Base-by-base conservation (phyloP, 2,888 invertebrate genomes). In the Punctoribates punctum region DNA sequence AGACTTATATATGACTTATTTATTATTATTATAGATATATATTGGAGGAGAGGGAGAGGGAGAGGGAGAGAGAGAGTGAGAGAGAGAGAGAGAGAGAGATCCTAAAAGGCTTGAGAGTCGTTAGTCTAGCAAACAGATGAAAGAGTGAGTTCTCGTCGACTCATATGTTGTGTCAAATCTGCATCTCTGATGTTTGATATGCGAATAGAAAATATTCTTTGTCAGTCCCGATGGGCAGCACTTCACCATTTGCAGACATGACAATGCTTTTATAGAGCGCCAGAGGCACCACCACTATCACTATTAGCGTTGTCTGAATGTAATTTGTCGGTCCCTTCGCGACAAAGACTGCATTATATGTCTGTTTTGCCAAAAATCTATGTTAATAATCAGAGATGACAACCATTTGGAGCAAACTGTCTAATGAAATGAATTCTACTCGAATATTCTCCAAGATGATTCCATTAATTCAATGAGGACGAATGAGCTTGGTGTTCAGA, bases 201-300 rank as follows among this genome's bases (percentile, higher is more conserved):
- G 70, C 5, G 34, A 29, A 67, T 20, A 2, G 34, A 67, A 70
- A 42, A 70, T 42, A 42, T 42, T 70, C 23, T 38, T 42, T 23
- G 29, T 38, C 23, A 38, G 70, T 70, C 70, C 70, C 70, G 70
- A 23, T 70, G 70, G 70, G 70, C 70, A 23, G n/a, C 3, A n/a
- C 42, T 20, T 23, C 70, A 70, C 42, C 70, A 70, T 70, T 70
- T 70, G 38, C 70, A 38, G 70, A 70, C 70, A 70, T 20, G 70
- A 70, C 70, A 42, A 70, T 70, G 70, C 70, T 70, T 70, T 70
- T 70, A 70, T 70, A 46, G 70, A 23, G 57, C 20, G 38, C 38
- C 42, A 9, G 34, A 70, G 70, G 57, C 57, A n/a, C 20, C 20
- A 57, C 9, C 25, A 23, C 42, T 70, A 17, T 15, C n/a, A 20